Conservation (phyloP, 2,888 invertebrate species). For the Stratiomys singularior region DNA sequence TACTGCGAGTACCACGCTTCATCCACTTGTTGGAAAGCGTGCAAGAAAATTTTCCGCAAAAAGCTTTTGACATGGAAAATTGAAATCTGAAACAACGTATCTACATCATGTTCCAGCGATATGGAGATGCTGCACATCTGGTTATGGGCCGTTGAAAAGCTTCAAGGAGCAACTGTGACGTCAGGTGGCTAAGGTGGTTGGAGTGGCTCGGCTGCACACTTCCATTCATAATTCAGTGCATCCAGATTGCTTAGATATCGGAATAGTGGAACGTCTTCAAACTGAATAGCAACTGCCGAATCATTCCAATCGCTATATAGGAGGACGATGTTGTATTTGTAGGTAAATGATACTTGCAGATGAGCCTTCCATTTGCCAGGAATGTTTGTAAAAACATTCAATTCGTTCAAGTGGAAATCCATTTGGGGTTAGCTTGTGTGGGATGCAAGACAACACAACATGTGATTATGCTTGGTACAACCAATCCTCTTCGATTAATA, state of each 20-base stretch:
- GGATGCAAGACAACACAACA: too few relatives aligned
- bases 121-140: not conserved
- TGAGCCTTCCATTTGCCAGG: too few relatives aligned
- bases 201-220: not conserved
- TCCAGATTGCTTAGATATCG: not conserved
- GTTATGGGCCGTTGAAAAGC: conserved; percentile 8
- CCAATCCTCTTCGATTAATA: too few relatives aligned
- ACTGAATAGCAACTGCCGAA: too few relatives aligned
- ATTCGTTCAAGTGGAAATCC: too few relatives aligned
- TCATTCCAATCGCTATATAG: too few relatives aligned
- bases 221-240: conserved; percentile 29
- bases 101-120: not conserved
- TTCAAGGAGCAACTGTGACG: conserved; percentile 27
- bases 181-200: not conserved
- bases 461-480: too few relatives aligned
- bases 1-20: not conserved
- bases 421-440: too few relatives aligned
- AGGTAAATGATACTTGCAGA: too few relatives aligned
- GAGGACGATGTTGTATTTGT: too few relatives aligned
- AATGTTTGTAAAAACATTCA: too few relatives aligned
- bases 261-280: too few relatives aligned
- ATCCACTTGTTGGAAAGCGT: conserved; percentile 22
- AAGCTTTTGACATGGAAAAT: conserved; percentile 12
- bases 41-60: conserved; percentile 12
- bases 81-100: not conserved